Conservation (phyloP, 2,888 invertebrate genomes). For the Gastracanthus pulcherrimus region DNA sequence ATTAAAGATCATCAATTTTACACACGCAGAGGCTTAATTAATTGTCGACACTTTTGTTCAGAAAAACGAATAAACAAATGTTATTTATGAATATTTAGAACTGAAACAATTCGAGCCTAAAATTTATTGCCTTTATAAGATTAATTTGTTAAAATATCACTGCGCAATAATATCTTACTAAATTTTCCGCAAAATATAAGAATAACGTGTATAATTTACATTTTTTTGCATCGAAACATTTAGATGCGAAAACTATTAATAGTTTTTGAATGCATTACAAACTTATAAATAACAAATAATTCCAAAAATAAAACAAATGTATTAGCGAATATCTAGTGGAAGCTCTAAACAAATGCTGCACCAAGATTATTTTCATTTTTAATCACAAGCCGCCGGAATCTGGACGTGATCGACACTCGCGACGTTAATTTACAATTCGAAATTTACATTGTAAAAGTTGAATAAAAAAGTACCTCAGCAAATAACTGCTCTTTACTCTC, state of each 20-base stretch:
- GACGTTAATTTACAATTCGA: conserved; percentile 6
- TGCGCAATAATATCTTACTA: not conserved
- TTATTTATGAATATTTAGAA: no score
- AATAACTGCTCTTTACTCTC: not conserved
- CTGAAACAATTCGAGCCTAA: not conserved
- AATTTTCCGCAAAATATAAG: no score
- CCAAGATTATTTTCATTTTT: not conserved
- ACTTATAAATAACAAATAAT: conserved; percentile 5
- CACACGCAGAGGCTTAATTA: not conserved
- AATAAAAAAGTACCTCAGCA: not conserved
- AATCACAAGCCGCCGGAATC: not conserved
- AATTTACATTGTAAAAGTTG: conserved; percentile 1
- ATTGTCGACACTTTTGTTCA: not conserved
- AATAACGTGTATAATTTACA: no score
- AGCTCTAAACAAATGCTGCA: conserved; percentile 41
- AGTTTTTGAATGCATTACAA: not conserved
- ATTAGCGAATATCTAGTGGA: conserved; percentile 14
- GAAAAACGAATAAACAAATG: no score
- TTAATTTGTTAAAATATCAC: not conserved
- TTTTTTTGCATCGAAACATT: no score
- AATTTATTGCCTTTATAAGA: not conserved
- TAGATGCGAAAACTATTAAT: no score
- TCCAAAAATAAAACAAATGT: not conserved
- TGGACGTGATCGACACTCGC: not conserved
- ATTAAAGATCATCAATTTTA: not conserved